phyloP scores from a whole-genome alignment of 2,113 vertebrate species.

The Mixornis gularis region DNA sequence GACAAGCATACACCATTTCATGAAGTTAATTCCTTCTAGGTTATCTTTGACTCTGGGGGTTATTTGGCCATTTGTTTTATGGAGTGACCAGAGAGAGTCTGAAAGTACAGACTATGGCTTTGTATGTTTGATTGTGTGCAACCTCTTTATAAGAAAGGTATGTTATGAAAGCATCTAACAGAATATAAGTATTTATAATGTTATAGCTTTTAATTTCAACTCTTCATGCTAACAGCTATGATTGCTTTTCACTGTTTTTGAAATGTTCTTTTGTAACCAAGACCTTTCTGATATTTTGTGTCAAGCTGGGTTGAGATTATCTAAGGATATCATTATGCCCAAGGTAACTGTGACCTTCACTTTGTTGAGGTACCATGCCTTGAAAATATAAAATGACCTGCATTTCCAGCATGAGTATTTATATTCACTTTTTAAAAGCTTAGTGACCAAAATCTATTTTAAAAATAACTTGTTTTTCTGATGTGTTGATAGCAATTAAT shows the following conservation, averaged over 20 bases:
- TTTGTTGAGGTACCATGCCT: background rate
- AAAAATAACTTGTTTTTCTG: background rate
- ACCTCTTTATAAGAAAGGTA: background rate
- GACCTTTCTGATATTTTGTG: background rate
- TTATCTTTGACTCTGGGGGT: background rate
- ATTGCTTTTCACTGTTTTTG: background rate
- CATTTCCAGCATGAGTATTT: background rate
- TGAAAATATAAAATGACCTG: background rate
- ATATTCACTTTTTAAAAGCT: background rate
- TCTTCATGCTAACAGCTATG: background rate
- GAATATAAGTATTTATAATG: background rate
- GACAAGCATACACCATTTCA: background rate
- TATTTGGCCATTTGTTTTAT: background rate
- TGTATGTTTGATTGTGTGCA: background rate
- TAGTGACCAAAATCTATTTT: background rate
- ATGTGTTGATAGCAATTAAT: background rate
- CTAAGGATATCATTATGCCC: background rate
- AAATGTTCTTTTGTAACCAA: background rate
- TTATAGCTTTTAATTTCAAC: background rate
- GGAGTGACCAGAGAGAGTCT: background rate
- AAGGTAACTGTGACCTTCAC: background rate
- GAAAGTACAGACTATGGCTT: background rate
- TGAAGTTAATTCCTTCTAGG: background rate
- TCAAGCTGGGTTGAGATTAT: background rate
- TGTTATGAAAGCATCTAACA: background rate